Base-by-base conservation (phyloP, 2,888 invertebrate genomes). In the Camponotus fellah region DNA sequence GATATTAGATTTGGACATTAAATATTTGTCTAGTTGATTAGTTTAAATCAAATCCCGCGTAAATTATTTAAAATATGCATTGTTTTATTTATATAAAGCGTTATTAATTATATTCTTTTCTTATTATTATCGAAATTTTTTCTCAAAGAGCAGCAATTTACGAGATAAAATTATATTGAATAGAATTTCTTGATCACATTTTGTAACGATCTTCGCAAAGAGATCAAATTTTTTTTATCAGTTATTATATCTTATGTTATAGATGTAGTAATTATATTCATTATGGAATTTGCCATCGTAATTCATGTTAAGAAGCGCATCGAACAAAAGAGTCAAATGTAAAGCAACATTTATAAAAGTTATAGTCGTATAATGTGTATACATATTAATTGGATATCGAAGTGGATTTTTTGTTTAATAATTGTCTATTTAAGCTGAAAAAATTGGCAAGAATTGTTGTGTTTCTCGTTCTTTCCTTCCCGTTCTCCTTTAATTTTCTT, bases 121-220 rank as follows among this genome's bases (percentile, higher is more conserved):
- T 26, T 37, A 21, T 34, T 75, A 43, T 32, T 37, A 14, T 34
- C 14, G 53, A 53, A 68, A 40, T 68, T 77, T 40, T 37, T n/a
- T 53, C 56, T 43, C 26, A 12, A 32, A 68, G 66, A 62, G 46
- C 34, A 49, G 49, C 81, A 46, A 26, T 40, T 40, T 77, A 53
- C 3, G 43, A 21, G 40, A 77, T 81, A 76, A 56, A 65, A 53
- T 53, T 21, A 12, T 40, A 65, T 82, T 82, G 74, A 82, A 66
- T 66, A 66, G 37, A 53, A n/a, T 53, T n/a, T 66, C 66, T 82
- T 80, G 79, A 72, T 80, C 79, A 72, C 17, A 62, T 80, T 43
- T 60, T 60, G 46, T 46, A 26, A 46, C 43, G 21, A n/a, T 80
- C n/a, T 80, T 60, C 21, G 69, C 69, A 56, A 68, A 2, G 26